Base-by-base conservation (phyloP, 2,113 vertebrate species). In the Bagarius yarrelli region DNA sequence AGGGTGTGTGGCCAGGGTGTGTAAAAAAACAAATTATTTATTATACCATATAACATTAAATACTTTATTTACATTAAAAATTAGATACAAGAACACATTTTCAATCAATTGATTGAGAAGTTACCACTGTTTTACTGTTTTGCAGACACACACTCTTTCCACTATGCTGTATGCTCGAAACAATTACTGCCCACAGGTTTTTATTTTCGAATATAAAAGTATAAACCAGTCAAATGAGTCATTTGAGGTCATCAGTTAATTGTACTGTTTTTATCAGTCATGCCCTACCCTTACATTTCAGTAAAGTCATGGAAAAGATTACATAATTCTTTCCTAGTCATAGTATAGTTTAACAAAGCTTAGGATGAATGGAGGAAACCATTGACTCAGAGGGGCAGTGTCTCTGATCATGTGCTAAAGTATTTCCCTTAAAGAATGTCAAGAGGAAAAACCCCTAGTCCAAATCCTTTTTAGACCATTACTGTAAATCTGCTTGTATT, bases 141-240 rank as follows among this genome's bases (percentile, higher is more conserved):
- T 12, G 23, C 66, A 15, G 12, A 50, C 5, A 16, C 15, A 11
- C n/a, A 23, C 5, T 36, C 5, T 6, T 63, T 32, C 15, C 30
- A 32, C 6, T 18, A 9, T 32, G 9, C 19, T 13, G 16, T 1
- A 21, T 23, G 34, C 6, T 67, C 4, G 12, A 67, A 67, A 44
- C 36, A 8, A 14, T 50, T 70, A 18, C n/a, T 27, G n/a, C n/a
- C 13, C 34, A 47, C 23, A 0, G 23, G 0, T 4, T 50, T 47
- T 25, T 25, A 52, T 52, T 44, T 19, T 9, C 40, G n/a, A 50
- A 50, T 50, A 27, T 50, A 16, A 72, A 53, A 53, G 11, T 4
- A 32, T 72, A 72, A 70, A 53, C 27, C 4, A 32, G 70, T 71
- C n/a, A 11, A 71, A 71, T 52, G 47, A 72, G 27, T 53, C 70